These are phyloP conservation scores for Drosophila navojoa DNA, from an alignment of 1,140 invertebrate genomes.

Conservation along the genomic window DNA sequence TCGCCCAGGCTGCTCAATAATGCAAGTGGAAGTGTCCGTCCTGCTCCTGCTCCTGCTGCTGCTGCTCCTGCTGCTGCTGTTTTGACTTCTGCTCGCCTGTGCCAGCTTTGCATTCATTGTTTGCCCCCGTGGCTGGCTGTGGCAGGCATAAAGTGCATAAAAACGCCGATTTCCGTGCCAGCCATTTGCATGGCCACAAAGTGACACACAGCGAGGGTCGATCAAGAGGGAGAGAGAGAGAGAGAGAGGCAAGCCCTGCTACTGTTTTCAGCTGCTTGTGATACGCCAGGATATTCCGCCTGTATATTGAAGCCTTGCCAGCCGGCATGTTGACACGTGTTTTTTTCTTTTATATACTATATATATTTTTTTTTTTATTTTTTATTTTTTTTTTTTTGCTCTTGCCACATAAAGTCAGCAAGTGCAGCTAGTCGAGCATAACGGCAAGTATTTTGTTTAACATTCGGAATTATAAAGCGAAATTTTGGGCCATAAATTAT, in stretches of 20 bases:
- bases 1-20: slow-evolving; percentile 42
- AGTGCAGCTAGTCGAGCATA: not conserved
- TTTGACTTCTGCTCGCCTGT: slow-evolving; percentile 8
- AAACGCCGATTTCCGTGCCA: slow-evolving; percentile 49
- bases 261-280: too few relatives aligned
- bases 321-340: slow-evolving; percentile 1
- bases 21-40: slow-evolving; percentile 31
- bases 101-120: slow-evolving; percentile 17
- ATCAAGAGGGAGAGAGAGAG: too few relatives aligned
- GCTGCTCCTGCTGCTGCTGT: not conserved
- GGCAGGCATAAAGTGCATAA: slow-evolving; percentile 48
- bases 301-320: slow-evolving; percentile 38
- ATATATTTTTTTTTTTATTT: slow-evolving; percentile 20
- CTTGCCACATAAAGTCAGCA: slow-evolving; percentile 18
- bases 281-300: slow-evolving; percentile 8
- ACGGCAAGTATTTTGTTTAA: slow-evolving; percentile 35
- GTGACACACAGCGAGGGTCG: slow-evolving; percentile 9
- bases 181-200: slow-evolving; percentile 52
- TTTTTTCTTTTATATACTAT: too few relatives aligned
- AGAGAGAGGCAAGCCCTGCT: too few relatives aligned
- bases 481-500: slow-evolving; percentile 64
- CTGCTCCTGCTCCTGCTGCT: not conserved
- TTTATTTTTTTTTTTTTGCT: slow-evolving; percentile 26
- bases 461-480: slow-evolving; percentile 64
- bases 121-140: slow-evolving; percentile 31